A percentile compares a stretch with the other conserved stretches of the same genome.
phyloP scores from a whole-genome alignment of 2,888 invertebrate genomes.

The Erpobdella octoculata region DNA sequence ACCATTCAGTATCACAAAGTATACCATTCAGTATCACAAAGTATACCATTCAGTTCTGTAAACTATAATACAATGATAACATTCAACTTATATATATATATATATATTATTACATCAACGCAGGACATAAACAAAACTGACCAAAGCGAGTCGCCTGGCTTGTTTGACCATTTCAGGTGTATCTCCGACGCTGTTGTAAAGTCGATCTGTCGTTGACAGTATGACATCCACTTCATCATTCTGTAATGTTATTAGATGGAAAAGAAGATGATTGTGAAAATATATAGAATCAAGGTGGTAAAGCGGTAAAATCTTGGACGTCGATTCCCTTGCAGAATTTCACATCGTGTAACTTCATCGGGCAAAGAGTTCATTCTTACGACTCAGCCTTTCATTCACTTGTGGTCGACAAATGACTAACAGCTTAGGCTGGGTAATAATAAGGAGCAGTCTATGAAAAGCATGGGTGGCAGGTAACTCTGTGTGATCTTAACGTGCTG shows the following conservation, averaged over 20 bases:
- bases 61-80: neutral
- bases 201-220: slow-evolving; percentile 75
- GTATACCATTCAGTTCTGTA: neutral
- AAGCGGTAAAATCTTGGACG: too few relatives aligned
- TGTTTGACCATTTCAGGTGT: slow-evolving; percentile 88
- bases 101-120: neutral
- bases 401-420: too few relatives aligned
- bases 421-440: too few relatives aligned
- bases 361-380: too few relatives aligned
- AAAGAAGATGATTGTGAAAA: too few relatives aligned
- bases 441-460: too few relatives aligned
- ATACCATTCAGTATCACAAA: neutral
- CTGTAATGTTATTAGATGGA: neutral
- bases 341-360: too few relatives aligned
- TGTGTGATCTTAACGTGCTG: too few relatives aligned
- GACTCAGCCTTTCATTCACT: too few relatives aligned
- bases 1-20: slow-evolving; percentile 8
- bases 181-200: slow-evolving; percentile 76
- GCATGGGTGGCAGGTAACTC: too few relatives aligned
- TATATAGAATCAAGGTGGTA: too few relatives aligned
- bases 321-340: too few relatives aligned
- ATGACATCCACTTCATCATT: slow-evolving; percentile 72
- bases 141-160: slow-evolving; percentile 77
- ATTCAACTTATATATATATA: neutral
- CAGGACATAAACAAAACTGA: slow-evolving; percentile 33